Conservation (phyloP, 2,888 invertebrate genomes). For the Argyresthia albistria region DNA sequence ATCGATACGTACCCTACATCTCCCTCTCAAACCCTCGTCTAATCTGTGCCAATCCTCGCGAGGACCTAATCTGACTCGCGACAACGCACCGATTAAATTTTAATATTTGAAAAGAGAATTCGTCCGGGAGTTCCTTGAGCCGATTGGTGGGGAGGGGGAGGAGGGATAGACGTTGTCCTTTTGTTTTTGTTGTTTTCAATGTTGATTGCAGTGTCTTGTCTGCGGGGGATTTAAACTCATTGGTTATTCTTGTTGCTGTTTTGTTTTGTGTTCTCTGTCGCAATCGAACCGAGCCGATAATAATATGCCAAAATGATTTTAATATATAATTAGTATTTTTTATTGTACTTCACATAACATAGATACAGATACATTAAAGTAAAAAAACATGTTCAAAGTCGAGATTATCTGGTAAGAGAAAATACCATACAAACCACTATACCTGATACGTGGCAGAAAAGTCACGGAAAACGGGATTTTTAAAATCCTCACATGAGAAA, state of each 20-base stretch:
- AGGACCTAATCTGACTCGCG: conserved; percentile 70
- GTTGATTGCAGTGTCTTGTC: neutral
- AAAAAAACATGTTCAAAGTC: too few relatives aligned
- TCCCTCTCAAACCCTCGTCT: conserved; percentile 6
- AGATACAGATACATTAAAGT: too few relatives aligned
- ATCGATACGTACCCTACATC: neutral
- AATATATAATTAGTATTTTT: too few relatives aligned
- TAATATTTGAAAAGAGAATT: conserved; percentile 69
- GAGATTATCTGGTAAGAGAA: too few relatives aligned
- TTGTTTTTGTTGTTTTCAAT: conserved; percentile 8
- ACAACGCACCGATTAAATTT: conserved; percentile 73
- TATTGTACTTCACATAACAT: too few relatives aligned
- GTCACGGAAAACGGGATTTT: too few relatives aligned
- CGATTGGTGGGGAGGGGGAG: neutral
- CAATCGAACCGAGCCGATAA: too few relatives aligned
- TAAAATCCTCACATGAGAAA: too few relatives aligned
- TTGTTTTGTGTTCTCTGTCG: neutral
- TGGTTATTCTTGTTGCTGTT: neutral
- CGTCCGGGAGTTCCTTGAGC: conserved; percentile 28
- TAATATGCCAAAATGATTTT: too few relatives aligned
- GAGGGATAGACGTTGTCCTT: neutral
- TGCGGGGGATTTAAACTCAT: neutral
- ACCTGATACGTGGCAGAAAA: too few relatives aligned
- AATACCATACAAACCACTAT: too few relatives aligned
- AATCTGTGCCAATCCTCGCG: conserved; percentile 48